A percentile compares a stretch with the other conserved stretches of the same genome.
These are phyloP conservation scores for Sarcophaga bullata DNA, from an alignment of 1,140 invertebrate genomes.

Conservation along the genomic window DNA sequence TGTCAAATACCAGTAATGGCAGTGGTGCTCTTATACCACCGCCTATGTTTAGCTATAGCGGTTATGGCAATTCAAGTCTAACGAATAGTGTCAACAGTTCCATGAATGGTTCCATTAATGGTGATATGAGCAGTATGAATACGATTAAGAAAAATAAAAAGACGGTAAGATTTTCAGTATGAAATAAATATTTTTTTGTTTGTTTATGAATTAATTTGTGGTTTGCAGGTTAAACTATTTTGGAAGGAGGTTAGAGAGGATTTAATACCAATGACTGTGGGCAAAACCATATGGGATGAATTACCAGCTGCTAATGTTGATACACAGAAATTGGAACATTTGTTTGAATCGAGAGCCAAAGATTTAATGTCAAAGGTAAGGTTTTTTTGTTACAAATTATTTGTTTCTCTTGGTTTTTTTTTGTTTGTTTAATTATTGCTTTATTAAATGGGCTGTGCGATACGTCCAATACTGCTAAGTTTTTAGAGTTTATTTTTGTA, in stretches of 20 bases:
- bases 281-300: constrained; percentile 95
- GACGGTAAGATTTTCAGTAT: constrained; percentile 70
- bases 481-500: not conserved
- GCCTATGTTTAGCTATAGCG: constrained; percentile 65
- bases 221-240: constrained; percentile 88
- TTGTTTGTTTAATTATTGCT: not conserved
- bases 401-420: not conserved
- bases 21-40: constrained; percentile 54
- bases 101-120: constrained; percentile 63
- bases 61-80: constrained; percentile 52
- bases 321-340: constrained; percentile 92
- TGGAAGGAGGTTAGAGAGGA: constrained; percentile 96
- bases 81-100: constrained; percentile 63
- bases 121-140: constrained; percentile 63
- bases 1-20: constrained; percentile 46
- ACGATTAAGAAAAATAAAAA: constrained; percentile 91
- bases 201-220: not conserved
- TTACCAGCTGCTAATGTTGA: constrained; percentile 86
- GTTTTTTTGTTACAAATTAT: not conserved
- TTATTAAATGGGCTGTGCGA: not conserved
- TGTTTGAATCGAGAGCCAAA: constrained; percentile 97
- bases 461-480: not conserved
- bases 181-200: not conserved
- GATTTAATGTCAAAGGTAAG: constrained; percentile 92
- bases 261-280: constrained; percentile 74